A percentile compares a stretch with the other conserved stretches of the same genome.
These are phyloP conservation scores for Halisarca cf. caerulea DNA, from an alignment of 37 sponge, comb jelly and placozoan genomes.

Conservation along the genomic window DNA sequence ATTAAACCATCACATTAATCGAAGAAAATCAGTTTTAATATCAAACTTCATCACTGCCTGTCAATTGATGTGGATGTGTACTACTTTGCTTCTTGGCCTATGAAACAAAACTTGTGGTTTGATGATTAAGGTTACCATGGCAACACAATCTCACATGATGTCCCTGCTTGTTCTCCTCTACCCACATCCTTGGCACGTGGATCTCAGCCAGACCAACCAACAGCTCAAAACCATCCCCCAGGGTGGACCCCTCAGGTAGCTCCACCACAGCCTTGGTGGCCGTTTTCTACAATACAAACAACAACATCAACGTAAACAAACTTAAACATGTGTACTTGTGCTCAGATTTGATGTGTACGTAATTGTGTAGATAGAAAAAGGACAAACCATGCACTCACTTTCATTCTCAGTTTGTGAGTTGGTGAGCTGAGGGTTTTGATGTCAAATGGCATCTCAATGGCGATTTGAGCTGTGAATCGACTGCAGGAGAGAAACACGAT, in stretches of 20 bases:
- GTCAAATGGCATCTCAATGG: conserved; percentile 96
- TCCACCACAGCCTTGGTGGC: conserved; percentile 87
- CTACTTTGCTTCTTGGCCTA: too few species aligned
- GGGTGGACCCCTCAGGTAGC: conserved; percentile 53
- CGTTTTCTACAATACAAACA: conserved; percentile 69
- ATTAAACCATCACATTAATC: not conserved
- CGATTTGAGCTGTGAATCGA: conserved; percentile 61
- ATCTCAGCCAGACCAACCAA: conserved; percentile 89
- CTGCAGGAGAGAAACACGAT: not conserved
- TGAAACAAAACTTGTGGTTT: too few species aligned
- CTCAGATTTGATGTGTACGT: too few species aligned
- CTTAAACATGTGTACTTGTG: too few species aligned
- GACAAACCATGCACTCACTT: conserved; percentile 70
- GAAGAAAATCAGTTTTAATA: too few species aligned
- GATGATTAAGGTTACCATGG: too few species aligned
- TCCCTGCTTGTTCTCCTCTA: conserved; percentile 82
- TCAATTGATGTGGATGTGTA: too few species aligned
- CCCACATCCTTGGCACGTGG: conserved; percentile 99
- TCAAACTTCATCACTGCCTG: too few species aligned
- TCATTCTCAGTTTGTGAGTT: conserved; percentile 87
- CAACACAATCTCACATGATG: conserved; percentile 51
- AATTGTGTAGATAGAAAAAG: too few species aligned
- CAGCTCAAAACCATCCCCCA: conserved; percentile 87
- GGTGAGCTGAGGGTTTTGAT: conserved; percentile 82
- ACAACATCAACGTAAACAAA: not conserved